phyloP scores from a whole-genome alignment of 2,888 invertebrate species.

The Andrena camellia region DNA sequence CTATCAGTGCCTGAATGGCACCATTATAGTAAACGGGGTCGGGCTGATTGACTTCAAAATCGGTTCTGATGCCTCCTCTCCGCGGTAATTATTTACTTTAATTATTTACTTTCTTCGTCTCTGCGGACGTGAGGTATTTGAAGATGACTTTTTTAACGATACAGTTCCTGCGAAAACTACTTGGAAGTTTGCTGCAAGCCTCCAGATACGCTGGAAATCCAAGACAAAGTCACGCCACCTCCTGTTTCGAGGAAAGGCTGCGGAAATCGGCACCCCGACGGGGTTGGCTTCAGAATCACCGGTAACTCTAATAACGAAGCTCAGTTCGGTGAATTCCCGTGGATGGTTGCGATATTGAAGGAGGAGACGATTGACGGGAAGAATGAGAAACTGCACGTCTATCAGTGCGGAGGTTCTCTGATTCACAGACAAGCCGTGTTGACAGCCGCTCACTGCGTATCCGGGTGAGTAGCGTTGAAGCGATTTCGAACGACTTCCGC shows the following conservation, averaged over 20 bases:
- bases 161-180: conserved; percentile 88
- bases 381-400: conserved; percentile 87
- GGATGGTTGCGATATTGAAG: conserved; percentile 92
- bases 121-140: not conserved
- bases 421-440: conserved; percentile 91
- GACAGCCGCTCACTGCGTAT: conserved; percentile 93
- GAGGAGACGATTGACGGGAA: conserved; percentile 86
- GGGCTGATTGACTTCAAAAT: conserved; percentile 92
- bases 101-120: no score
- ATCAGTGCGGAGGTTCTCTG: conserved; percentile 93
- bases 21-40: conserved; percentile 89
- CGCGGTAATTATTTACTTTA: not conserved
- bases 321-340: conserved; percentile 93
- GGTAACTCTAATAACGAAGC: conserved; percentile 89
- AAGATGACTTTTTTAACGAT: not conserved
- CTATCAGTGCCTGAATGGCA: conserved; percentile 90
- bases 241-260: conserved; percentile 86
- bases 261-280: conserved; percentile 90
- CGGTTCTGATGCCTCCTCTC: conserved; percentile 42
- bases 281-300: conserved; percentile 90
- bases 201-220: conserved; percentile 75
- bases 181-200: conserved; percentile 91
- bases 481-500: no score
- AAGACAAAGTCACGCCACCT: conserved; percentile 78
- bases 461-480: conserved; percentile 66